Percentiles rank a stretch among this genome's conserved stretches.
phyloP scores from a whole-genome alignment of 2,888 invertebrate species.

The Camponotus fellah region DNA sequence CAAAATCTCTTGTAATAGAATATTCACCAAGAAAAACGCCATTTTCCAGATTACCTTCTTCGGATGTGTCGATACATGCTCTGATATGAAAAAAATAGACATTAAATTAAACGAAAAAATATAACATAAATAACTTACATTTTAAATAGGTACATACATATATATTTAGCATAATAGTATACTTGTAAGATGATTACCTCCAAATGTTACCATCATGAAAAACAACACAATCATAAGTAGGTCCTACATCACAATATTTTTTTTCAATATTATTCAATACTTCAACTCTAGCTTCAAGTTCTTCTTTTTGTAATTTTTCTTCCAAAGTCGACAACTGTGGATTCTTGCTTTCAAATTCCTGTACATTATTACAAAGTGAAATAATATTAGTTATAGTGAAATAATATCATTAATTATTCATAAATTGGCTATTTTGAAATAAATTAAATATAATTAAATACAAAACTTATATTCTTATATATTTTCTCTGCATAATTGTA shows the following conservation, averaged over 20 bases:
- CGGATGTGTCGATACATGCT: slow-evolving; percentile 94
- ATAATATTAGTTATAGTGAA: background rate
- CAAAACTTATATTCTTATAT: background rate
- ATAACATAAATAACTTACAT: background rate
- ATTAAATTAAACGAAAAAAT: slow-evolving; percentile 41
- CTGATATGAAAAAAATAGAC: slow-evolving; percentile 84
- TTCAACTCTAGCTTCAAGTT: slow-evolving; percentile 95
- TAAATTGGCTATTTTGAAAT: background rate
- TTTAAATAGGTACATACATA: background rate
- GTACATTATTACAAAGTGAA: background rate
- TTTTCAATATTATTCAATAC: slow-evolving; percentile 94
- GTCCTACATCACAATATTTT: slow-evolving; percentile 94
- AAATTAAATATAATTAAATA: background rate
- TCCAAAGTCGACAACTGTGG: slow-evolving; percentile 88
- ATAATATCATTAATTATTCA: background rate
- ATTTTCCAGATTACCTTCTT: slow-evolving; percentile 92
- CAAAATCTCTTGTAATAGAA: slow-evolving; percentile 92
- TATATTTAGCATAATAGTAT: slow-evolving; percentile 17
- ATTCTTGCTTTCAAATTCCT: slow-evolving; percentile 91
- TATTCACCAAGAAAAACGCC: slow-evolving; percentile 94
- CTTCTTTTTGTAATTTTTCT: slow-evolving; percentile 95
- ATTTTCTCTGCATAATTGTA: background rate
- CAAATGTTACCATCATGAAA: slow-evolving; percentile 97
- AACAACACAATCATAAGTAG: slow-evolving; percentile 96
- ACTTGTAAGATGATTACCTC: slow-evolving; percentile 88